Evolutionary conservation across 2,888 invertebrate genomes (phyloP).

Genomic region (Tromatobia lineatoria): DNA sequence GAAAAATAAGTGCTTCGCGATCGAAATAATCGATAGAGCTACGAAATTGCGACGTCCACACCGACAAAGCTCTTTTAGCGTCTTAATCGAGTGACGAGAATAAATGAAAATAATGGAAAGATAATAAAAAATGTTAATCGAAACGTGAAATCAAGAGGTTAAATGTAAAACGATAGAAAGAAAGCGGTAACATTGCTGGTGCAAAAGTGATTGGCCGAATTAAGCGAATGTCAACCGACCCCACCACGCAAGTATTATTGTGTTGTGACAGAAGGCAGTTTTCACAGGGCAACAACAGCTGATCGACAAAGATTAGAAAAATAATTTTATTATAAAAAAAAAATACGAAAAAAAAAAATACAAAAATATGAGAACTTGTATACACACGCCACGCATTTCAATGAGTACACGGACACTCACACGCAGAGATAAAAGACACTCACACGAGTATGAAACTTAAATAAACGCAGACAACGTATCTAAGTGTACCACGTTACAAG

Average conservation of each 20-base stretch:
- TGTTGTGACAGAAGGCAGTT: constrained; percentile 89
- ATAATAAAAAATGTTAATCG: constrained; percentile 44
- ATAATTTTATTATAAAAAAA: constrained; percentile 87
- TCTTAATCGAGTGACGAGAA: constrained; percentile 45
- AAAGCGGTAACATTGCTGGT: constrained; percentile 75
- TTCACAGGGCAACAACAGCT: constrained; percentile 90
- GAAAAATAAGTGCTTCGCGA: constrained; percentile 45
- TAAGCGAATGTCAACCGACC: constrained; percentile 77
- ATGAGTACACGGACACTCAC: constrained; percentile 60
- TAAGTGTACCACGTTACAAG: constrained; percentile 63
- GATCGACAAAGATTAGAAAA: constrained; percentile 88
- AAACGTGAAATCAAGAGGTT: constrained; percentile 59
- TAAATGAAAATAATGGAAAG: constrained; percentile 46
- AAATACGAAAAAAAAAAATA: constrained; percentile 82
- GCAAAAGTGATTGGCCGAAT: constrained; percentile 79
- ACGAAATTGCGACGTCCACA: neutral
- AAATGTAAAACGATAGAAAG: constrained; percentile 54
- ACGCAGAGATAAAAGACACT: constrained; percentile 47
- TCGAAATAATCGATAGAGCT: constrained; percentile 15
- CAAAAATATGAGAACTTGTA: constrained; percentile 67
- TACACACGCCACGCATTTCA: constrained; percentile 60
- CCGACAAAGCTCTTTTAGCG: constrained; percentile 23
- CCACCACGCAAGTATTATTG: constrained; percentile 85
- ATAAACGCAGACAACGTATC: constrained; percentile 51
- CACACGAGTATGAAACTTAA: constrained; percentile 11